Evolutionary conservation across 2,113 vertebrate species (phyloP).

Genomic region (Psettodes erumei): DNA sequence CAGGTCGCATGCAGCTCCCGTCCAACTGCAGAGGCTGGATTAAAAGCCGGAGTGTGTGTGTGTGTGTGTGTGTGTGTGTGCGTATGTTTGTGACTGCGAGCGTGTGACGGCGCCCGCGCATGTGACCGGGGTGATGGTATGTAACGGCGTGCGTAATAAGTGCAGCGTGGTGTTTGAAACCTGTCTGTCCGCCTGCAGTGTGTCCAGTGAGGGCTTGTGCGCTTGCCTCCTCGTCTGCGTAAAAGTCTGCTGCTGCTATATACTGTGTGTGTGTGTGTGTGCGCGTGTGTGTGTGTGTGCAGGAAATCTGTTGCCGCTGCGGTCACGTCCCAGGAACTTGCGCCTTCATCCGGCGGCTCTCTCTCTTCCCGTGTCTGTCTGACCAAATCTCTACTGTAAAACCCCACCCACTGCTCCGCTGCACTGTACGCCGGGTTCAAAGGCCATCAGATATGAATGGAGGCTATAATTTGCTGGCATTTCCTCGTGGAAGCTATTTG

Average conservation of each 20-base stretch:
- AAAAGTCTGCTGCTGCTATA: neutral
- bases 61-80: constrained; percentile 17
- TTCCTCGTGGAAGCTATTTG: constrained; percentile 76
- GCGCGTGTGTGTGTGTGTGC: neutral
- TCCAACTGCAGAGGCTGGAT: constrained; percentile 65
- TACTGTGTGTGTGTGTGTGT: constrained; percentile 9
- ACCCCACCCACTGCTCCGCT: neutral
- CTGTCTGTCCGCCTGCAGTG: constrained; percentile 7
- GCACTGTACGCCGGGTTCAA: constrained; percentile 56
- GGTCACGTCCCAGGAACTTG: constrained; percentile 50
- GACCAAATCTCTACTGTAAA: neutral
- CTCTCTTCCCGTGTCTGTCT: constrained; percentile 18
- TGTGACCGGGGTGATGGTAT: constrained; percentile 43
- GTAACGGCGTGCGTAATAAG: constrained; percentile 33
- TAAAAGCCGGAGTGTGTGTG: constrained; percentile 40
- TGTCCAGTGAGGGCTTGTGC: constrained; percentile 32
- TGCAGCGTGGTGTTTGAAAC: constrained; percentile 10
- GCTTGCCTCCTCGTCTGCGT: neutral
- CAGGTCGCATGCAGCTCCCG: constrained; percentile 65
- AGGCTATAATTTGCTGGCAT: constrained; percentile 78
- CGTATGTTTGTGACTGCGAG: constrained; percentile 17
- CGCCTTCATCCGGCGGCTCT: constrained; percentile 31
- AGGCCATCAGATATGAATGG: constrained; percentile 78
- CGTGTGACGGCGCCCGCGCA: constrained; percentile 34
- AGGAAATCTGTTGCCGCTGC: constrained; percentile 44